Conservation (phyloP, 2,888 invertebrate genomes). For the Heliconius ethilla region DNA sequence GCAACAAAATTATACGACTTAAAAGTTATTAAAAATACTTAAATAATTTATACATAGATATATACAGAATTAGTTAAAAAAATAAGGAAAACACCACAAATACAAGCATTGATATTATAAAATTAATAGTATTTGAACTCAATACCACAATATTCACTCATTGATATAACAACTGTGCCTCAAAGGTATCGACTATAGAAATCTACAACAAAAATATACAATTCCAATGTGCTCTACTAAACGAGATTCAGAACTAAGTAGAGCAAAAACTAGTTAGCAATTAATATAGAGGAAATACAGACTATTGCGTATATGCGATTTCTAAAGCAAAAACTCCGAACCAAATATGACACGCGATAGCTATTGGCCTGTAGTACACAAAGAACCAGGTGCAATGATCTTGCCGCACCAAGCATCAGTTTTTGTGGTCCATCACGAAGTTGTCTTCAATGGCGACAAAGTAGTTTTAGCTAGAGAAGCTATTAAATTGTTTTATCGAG, state of each 20-base stretch:
- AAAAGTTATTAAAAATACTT: too few species aligned
- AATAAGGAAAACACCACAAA: neutral
- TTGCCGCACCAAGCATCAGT: neutral
- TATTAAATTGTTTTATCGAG: neutral
- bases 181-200: neutral
- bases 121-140: neutral
- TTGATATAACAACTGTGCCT: too few species aligned
- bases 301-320: slow-evolving; percentile 46
- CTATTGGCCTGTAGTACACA: slow-evolving; percentile 31
- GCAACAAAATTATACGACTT: neutral
- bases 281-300: slow-evolving; percentile 39
- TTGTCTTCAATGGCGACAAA: slow-evolving; percentile 11
- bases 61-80: too few species aligned
- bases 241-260: slow-evolving; percentile 36
- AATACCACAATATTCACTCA: neutral
- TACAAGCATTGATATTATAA: too few species aligned
- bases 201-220: neutral
- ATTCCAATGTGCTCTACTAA: slow-evolving; percentile 20
- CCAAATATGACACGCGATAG: slow-evolving; percentile 41
- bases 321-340: slow-evolving; percentile 43
- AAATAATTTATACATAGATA: too few species aligned
- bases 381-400: slow-evolving; percentile 25
- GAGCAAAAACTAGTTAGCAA: slow-evolving; percentile 36
- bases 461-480: neutral
- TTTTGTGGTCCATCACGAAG: slow-evolving; percentile 20